Evolutionary conservation across 2,113 vertebrate genomes (phyloP), one percentile per base, ranked within the genome.

Genomic region (Lota lota): DNA sequence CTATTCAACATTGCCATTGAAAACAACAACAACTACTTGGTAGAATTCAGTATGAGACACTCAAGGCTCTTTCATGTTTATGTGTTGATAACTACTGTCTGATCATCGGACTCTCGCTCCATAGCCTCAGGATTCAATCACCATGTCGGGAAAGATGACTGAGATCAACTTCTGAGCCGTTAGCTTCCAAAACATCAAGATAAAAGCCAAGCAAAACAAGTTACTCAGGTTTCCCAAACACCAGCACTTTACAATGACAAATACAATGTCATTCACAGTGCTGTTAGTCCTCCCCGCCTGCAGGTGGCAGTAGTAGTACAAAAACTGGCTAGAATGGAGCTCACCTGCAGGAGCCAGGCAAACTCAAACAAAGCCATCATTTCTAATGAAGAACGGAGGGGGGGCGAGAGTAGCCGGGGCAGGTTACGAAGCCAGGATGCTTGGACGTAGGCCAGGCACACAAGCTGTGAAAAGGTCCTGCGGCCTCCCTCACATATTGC

Each of bases 381-480:
- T 76, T 83, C 62, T 18, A 62, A 73, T 18, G 63, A 54, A 58
- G 54, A 33, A 33, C 4, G 5, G 22, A 17, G 15, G 17, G 65
- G 19, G 28, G 56, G 28, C 10, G 19, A 56, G 22, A 3, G 61
- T 15, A 15, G 22, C 5, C 0, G 22, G 60, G 68, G 69, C 36
- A 64, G 47, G 68, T 74, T 79, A 70, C 68, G 72, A 66, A 69
- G 65, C 69, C 77, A 71, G 77, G 75, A 81, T 75, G 77, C 79
- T 79, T 87, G 87, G 83, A 78, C 57, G 4, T 1, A 3, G 22
- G 79, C 88, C 89, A 87, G 72, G 56, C 68, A n/a, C 33, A 22
- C 80, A 80, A 84, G 83, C 82, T 87, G 86, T 82, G 84, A 84
- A 74, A 81, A 80, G 72, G 76, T 88, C 83, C 85, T 22, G 77